Percentiles rank a stretch among this genome's conserved stretches.
Evolutionary conservation across 1,140 invertebrate species (phyloP).

Genomic region (Musca domestica): DNA sequence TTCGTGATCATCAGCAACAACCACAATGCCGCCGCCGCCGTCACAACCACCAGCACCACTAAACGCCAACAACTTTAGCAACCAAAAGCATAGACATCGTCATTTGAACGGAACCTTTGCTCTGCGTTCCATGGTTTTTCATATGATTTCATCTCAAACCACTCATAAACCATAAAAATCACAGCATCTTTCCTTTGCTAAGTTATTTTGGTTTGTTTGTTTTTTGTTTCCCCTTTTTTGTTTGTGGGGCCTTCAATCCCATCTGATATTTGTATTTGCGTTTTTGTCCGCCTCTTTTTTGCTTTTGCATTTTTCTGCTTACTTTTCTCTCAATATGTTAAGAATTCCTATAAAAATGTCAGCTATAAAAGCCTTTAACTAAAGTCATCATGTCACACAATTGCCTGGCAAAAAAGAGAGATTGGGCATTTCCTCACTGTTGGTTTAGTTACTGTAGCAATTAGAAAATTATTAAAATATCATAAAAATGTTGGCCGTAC

Average conservation of each 20-base stretch:
- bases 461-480: constrained; percentile 22
- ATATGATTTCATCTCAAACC: constrained; percentile 22
- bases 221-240: not conserved
- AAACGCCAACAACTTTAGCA: too few species aligned
- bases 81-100: too few species aligned
- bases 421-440: not conserved
- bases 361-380: constrained; percentile 18
- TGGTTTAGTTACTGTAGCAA: not conserved
- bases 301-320: too few species aligned
- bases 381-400: not conserved
- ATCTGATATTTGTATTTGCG: not conserved
- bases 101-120: too few species aligned
- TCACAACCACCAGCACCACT: not conserved
- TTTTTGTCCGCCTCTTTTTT: not conserved
- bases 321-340: not conserved
- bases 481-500: not conserved
- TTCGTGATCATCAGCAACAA: not conserved
- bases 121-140: not conserved
- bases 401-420: too few species aligned
- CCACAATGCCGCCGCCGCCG: not conserved
- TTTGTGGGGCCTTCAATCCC: not conserved
- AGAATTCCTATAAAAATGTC: constrained; percentile 19
- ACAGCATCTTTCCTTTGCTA: not conserved
- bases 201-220: not conserved
- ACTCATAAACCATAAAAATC: constrained; percentile 22